These are phyloP conservation scores for Sinopyrophorus schimmeli DNA, from an alignment of 2,888 invertebrate species.

Conservation along the genomic window DNA sequence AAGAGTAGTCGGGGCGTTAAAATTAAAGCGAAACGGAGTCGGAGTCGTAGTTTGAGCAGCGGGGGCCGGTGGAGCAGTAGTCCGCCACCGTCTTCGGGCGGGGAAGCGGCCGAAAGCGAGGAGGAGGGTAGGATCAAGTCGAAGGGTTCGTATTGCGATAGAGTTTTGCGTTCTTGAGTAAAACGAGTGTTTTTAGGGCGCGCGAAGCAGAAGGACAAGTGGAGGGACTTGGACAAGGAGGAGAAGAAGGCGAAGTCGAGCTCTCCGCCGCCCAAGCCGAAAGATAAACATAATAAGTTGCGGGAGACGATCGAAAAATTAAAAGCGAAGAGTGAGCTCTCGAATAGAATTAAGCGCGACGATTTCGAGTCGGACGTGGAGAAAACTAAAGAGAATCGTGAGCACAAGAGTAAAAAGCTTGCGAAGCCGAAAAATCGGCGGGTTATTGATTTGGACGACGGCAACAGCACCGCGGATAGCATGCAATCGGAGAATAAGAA, in stretches of 20 bases:
- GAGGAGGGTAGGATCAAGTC: too few relatives aligned
- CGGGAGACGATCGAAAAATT: slow-evolving; percentile 65
- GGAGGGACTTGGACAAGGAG: slow-evolving; percentile 42
- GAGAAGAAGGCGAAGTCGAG: slow-evolving; percentile 14
- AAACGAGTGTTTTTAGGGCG: too few relatives aligned
- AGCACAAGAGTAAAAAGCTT: slow-evolving; percentile 34
- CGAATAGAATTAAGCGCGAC: slow-evolving; percentile 51
- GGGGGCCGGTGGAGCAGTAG: slow-evolving; percentile 42
- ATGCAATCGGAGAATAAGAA: slow-evolving; percentile 42
- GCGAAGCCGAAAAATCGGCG: slow-evolving; percentile 23
- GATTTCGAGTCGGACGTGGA: slow-evolving; percentile 44
- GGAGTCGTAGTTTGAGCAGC: slow-evolving; percentile 41
- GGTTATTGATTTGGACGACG: slow-evolving; percentile 44
- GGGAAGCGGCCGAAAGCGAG: too few relatives aligned
- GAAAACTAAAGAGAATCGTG: slow-evolving; percentile 44
- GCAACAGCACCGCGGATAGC: slow-evolving; percentile 46
- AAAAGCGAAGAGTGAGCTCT: slow-evolving; percentile 65
- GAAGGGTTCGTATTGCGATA: too few relatives aligned
- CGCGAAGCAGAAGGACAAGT: slow-evolving; percentile 43
- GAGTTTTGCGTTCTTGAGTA: slow-evolving; percentile 9
- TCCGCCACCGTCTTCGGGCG: slow-evolving; percentile 52
- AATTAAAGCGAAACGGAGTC: slow-evolving; percentile 37
- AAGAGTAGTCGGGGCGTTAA: slow-evolving; percentile 43
- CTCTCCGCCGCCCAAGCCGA: slow-evolving; percentile 18
- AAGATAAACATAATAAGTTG: slow-evolving; percentile 53